Evolutionary conservation across 1,140 invertebrate genomes (phyloP), one percentile per base, ranked within the genome.

Genomic region (Zelostemma sp.): DNA sequence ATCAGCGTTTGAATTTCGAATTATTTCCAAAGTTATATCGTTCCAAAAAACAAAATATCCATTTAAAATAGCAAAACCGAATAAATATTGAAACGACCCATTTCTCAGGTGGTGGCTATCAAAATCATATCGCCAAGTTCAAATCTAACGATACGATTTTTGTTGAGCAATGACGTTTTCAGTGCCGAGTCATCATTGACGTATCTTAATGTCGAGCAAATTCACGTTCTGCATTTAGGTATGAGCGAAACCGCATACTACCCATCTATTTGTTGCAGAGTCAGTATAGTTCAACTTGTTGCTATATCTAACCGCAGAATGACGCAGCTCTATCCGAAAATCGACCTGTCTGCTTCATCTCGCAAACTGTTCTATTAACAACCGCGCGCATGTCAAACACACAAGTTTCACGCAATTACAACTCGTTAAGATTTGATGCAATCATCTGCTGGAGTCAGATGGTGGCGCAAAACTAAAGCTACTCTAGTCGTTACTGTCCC

Each of bases 271-370:
- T 72, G 67, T 58, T 72, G 54, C 64, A 43, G 45, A 72, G 69
- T 64, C 60, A 57, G 63, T 72, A 67, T 58, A 60, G 64, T 72
- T 68, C 61, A 72, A 67, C 69, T 72, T 72, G 69, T 72, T 72
- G 69, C 69, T 72, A 61, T 65, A 68, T 64, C 64, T 67, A 51
- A 50, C 69, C 69, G 53, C 69, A 72, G 47, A 72, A 72, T 48
- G 60, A 61, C 43, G 60, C 53, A 49, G 31, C 60, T 48, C 56
- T 68, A 72, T 68, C 56, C 61, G 55, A 53, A 64, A 64, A 72
- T 64, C 64, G 54, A 67, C 56, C 50, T 68, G 57, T 45, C 55
- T 38, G 57, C 55, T 68, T 68, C 61, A 58, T 61, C 53, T 59
- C 48, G 53, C 64, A 61, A 65, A 68, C 53, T 58, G 57, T 72